Base-by-base conservation (phyloP, 37 sponge, comb jelly and placozoan species). In the Mnemiopsis leidyi region DNA sequence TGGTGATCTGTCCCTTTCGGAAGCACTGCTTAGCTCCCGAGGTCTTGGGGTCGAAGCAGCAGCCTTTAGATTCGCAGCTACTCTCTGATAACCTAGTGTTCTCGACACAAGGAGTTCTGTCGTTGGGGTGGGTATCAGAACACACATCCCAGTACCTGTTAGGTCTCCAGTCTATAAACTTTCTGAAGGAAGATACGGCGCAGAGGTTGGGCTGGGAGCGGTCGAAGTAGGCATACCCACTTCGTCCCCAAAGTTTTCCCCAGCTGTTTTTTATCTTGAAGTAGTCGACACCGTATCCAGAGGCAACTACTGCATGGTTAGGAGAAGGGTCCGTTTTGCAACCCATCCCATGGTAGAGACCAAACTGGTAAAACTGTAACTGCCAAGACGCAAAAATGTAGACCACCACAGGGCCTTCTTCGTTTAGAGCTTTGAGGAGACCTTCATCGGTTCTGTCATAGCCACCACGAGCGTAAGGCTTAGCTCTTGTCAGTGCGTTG, bases 261-360 rank as follows among this genome's bases (percentile, higher is more conserved):
- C 75, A 71, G 20, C 75, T 71, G 75, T 71, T 48, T 48, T 48
- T 48, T 48, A 48, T 48, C 61, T 71, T 29, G 30, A n/a, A 71
- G 75, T 23, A 71, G 20, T 71, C 75, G 3, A 29, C 30, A 13
- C 30, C 75, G 30, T 71, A 71, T 5, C 75, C 75, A 71, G 75
- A n/a, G 30, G n/a, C 75, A 23, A 71, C 75, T 23, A 71, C 75
- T 29, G 75, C 75, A 71, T 71, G 75, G 75, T 71, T 71, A 28
- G 30, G 26, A 25, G 20, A 23, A 25, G 26, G 30, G 30, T n/a
- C 30, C 30, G 3, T 25, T 3, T 25, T 18, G n/a, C 7, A 71
- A 7, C 75, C 75, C 30, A 5, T 71, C 30, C 75, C 75, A 5
- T 29, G 26, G 30, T 29, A 71, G n/a, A 28, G 26, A 29, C 75